Percentiles rank a stretch among this genome's conserved stretches.
phyloP scores from a whole-genome alignment of 1,140 invertebrate species.

The Neomicropteryx cornuta region DNA sequence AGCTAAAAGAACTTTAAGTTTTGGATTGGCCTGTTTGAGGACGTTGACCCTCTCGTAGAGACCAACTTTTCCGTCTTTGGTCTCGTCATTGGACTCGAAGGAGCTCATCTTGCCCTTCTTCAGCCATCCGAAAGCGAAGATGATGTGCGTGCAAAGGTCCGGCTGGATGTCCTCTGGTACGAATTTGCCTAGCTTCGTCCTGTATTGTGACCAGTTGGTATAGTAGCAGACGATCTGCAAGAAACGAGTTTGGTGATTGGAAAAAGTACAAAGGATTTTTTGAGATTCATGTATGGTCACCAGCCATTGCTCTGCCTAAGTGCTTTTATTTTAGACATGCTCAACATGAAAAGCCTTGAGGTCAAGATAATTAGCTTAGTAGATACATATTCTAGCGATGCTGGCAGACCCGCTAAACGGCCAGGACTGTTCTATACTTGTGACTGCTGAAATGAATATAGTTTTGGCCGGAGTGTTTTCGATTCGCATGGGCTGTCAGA shows the following conservation, averaged over 20 bases:
- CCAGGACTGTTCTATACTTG: too few species aligned
- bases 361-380: too few species aligned
- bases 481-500: too few species aligned
- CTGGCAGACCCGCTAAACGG: too few species aligned
- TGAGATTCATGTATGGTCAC: neutral
- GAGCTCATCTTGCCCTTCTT: slow-evolving; percentile 89
- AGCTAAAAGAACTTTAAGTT: slow-evolving; percentile 77
- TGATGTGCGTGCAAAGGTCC: slow-evolving; percentile 89
- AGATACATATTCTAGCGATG: too few species aligned
- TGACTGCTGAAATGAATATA: too few species aligned
- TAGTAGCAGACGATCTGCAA: slow-evolving; percentile 85
- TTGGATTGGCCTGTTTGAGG: slow-evolving; percentile 81
- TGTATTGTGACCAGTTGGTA: slow-evolving; percentile 96
- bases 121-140: slow-evolving; percentile 94
- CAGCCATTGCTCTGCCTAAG: neutral
- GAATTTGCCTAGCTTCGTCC: slow-evolving; percentile 87
- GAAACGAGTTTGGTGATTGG: slow-evolving; percentile 7
- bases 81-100: slow-evolving; percentile 87
- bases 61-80: slow-evolving; percentile 82
- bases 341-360: too few species aligned
- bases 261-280: neutral
- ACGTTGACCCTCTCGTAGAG: slow-evolving; percentile 76
- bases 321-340: neutral
- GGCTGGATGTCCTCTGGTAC: slow-evolving; percentile 90
- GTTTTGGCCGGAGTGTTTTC: too few species aligned